These are phyloP conservation scores for Lithophane ornitopus DNA, from an alignment of 2,888 invertebrate species.

Conservation along the genomic window DNA sequence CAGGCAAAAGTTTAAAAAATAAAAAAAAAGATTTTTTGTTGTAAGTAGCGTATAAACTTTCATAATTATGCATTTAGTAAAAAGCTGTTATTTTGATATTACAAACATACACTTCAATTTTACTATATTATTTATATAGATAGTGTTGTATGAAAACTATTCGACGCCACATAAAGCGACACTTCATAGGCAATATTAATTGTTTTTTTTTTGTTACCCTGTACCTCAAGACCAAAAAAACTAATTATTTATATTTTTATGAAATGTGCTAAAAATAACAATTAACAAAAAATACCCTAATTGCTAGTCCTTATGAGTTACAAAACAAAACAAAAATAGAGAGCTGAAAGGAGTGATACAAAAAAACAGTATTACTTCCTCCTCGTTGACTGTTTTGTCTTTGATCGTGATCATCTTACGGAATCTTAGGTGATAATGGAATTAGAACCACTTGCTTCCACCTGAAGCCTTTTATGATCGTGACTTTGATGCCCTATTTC, in stretches of 20 bases:
- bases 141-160: background rate
- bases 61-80: no score
- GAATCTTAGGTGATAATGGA: slow-evolving; percentile 23
- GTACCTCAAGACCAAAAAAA: background rate
- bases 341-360: background rate
- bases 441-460: slow-evolving; percentile 19
- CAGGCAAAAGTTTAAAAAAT: no score
- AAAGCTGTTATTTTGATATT: background rate
- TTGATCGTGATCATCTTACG: slow-evolving; percentile 44
- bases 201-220: background rate
- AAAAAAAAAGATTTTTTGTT: no score
- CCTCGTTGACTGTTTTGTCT: slow-evolving; percentile 42
- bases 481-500: slow-evolving; percentile 3
- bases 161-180: no score
- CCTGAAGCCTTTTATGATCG: slow-evolving; percentile 3
- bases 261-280: no score
- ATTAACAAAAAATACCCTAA: no score
- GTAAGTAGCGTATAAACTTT: no score
- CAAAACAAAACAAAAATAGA: slow-evolving; percentile 12
- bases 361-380: slow-evolving; percentile 32
- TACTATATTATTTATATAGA: no score
- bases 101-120: no score
- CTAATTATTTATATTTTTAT: background rate
- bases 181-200: background rate
- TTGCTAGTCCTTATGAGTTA: background rate